Evolutionary conservation across 2,797 vertebrate genomes (phyloP).

Genomic region (Rhinella marina): DNA sequence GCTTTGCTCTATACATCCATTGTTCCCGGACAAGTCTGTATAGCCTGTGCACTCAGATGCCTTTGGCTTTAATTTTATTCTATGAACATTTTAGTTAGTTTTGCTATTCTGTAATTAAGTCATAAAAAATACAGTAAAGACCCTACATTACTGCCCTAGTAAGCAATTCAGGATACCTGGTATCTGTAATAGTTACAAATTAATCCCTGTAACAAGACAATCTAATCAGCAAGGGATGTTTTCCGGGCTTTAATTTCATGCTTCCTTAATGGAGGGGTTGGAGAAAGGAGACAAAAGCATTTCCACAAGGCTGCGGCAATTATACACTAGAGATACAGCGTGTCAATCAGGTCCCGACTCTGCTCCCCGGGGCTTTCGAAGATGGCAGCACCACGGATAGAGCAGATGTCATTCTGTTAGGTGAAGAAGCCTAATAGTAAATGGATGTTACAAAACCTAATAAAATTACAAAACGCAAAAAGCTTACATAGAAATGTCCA

Average conservation of each 20-base stretch:
- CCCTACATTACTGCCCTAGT: neutral
- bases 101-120: neutral
- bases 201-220: slow-evolving; percentile 44
- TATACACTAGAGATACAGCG: slow-evolving; percentile 63
- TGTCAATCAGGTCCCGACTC: slow-evolving; percentile 65
- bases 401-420: slow-evolving; percentile 65
- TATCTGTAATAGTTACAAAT: slow-evolving; percentile 48
- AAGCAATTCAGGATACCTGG: slow-evolving; percentile 28
- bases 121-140: slow-evolving; percentile 16
- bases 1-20: neutral
- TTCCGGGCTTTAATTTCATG: slow-evolving; percentile 60
- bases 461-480: slow-evolving; percentile 12
- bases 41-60: neutral
- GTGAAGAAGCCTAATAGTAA: neutral
- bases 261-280: slow-evolving; percentile 55
- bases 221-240: slow-evolving; percentile 62
- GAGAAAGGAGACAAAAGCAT: slow-evolving; percentile 63
- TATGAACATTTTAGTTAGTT: neutral
- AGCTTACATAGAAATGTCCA: neutral
- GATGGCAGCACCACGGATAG: slow-evolving; percentile 64
- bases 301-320: slow-evolving; percentile 64
- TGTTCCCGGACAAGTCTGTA: neutral
- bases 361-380: slow-evolving; percentile 64
- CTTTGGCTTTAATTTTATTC: neutral
- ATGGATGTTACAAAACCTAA: slow-evolving; percentile 15